Conservation (phyloP, 30 jellyfish, hydroid and myxozoan species). For the Hydra vulgaris region DNA sequence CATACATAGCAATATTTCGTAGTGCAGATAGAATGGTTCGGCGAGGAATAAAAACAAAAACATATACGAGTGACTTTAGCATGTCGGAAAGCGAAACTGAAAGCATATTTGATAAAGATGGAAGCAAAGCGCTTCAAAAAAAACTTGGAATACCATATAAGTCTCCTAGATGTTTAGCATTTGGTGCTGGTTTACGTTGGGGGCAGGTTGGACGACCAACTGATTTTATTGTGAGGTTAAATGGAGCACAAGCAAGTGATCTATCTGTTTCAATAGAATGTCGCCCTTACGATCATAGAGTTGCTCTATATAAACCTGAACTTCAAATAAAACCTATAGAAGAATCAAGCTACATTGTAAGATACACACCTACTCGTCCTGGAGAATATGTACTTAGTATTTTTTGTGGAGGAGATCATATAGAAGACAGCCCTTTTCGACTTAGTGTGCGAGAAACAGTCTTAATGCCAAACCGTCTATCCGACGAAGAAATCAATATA, state of each 20-base stretch:
- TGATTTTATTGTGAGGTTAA: constrained; percentile 62
- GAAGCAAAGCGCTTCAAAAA: not conserved
- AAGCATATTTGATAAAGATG: not conserved
- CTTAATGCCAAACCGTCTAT: not conserved
- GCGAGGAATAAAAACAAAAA: constrained; percentile 53
- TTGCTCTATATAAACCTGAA: constrained; percentile 46
- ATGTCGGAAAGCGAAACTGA: constrained; percentile 23
- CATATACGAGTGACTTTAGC: constrained; percentile 14
- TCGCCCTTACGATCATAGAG: constrained; percentile 54
- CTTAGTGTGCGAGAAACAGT: constrained; percentile 42
- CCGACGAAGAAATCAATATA: constrained; percentile 17
- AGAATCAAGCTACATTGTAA: constrained; percentile 53
- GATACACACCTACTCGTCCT: constrained; percentile 83
- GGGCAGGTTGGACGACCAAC: constrained; percentile 94
- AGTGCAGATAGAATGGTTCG: constrained; percentile 80
- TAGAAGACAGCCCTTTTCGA: constrained; percentile 68
- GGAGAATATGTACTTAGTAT: constrained; percentile 59
- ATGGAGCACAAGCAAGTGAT: constrained; percentile 42
- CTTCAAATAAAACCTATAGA: constrained; percentile 62
- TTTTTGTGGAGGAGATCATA: constrained; percentile 58
- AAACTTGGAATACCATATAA: constrained; percentile 10
- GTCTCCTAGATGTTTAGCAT: constrained; percentile 44
- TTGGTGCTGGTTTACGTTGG: constrained; percentile 84
- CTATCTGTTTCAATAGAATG: constrained; percentile 68
- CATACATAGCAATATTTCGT: constrained; percentile 77